Percentiles rank a stretch among this genome's conserved stretches.
phyloP scores from a whole-genome alignment of 2,113 vertebrate species.

The Campylomormyrus tamandua region DNA sequence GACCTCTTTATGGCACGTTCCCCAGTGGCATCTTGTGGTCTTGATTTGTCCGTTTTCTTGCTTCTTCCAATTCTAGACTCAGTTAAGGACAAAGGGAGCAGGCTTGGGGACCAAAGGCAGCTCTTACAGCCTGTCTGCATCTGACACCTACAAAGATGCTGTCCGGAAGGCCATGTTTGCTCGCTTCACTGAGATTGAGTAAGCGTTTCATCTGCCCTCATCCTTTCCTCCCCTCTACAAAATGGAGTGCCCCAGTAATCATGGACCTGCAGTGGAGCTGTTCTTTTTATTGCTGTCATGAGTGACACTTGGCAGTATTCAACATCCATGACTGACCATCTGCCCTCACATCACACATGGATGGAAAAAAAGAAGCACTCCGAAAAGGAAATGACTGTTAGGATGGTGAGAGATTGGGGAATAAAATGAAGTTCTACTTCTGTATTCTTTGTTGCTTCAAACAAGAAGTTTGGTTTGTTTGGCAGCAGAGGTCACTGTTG shows the following conservation, averaged over 20 bases:
- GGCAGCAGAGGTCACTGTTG: slow-evolving; percentile 28
- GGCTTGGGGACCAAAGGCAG: slow-evolving; percentile 91
- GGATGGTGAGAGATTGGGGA: neutral
- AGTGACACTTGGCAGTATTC: neutral
- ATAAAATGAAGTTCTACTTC: neutral
- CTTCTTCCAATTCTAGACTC: slow-evolving; percentile 64
- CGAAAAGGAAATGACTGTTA: neutral
- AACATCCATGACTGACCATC: neutral
- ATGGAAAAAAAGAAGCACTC: neutral
- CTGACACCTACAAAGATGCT: slow-evolving; percentile 92
- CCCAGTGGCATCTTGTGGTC: no score
- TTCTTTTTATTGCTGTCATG: neutral
- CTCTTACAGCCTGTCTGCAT: slow-evolving; percentile 80
- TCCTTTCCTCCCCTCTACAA: neutral
- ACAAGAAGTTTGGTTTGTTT: slow-evolving; percentile 19
- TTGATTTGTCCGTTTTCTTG: neutral
- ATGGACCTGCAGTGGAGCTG: neutral
- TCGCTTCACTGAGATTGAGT: slow-evolving; percentile 95
- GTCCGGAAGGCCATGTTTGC: slow-evolving; percentile 99
- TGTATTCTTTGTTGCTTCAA: neutral
- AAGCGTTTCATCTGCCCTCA: slow-evolving; percentile 21
- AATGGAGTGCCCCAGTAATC: neutral
- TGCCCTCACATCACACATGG: neutral
- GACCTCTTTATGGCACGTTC: neutral
- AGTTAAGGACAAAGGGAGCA: slow-evolving; percentile 85